These are phyloP conservation scores for Flabesymbios commensalis DNA, from an alignment of 2,888 invertebrate species.

Conservation along the genomic window DNA sequence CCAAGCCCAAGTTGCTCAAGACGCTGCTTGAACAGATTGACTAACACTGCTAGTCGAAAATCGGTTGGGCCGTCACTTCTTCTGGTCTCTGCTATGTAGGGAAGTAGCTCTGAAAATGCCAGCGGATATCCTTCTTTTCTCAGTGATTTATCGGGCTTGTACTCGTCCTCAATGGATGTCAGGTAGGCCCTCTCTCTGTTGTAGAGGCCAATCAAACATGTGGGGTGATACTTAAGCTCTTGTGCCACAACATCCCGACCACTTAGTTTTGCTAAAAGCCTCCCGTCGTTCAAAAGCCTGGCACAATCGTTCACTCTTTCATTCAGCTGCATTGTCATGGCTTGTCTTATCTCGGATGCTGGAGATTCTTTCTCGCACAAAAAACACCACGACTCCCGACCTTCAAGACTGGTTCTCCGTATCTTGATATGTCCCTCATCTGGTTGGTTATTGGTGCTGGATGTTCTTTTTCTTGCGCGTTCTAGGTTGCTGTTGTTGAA, in stretches of 20 bases:
- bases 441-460: no score
- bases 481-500: constrained; percentile 5
- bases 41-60: constrained; percentile 4
- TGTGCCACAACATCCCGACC: constrained; percentile 3
- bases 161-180: neutral
- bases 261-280: neutral
- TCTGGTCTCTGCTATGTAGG: constrained; percentile 10
- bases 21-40: constrained; percentile 24
- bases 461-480: neutral
- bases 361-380: neutral
- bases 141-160: no score
- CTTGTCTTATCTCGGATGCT: neutral
- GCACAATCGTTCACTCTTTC: neutral
- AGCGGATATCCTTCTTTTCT: constrained; percentile 6
- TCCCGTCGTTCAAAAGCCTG: neutral
- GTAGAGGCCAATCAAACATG: constrained; percentile 1
- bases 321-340: neutral
- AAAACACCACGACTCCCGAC: neutral
- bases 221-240: constrained; percentile 7
- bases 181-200: neutral
- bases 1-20: constrained; percentile 25
- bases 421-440: neutral
- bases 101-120: constrained; percentile 14
- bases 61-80: neutral
- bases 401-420: neutral